Conservation (phyloP, 2,113 vertebrate species). For the Myotis lucifugus region DNA sequence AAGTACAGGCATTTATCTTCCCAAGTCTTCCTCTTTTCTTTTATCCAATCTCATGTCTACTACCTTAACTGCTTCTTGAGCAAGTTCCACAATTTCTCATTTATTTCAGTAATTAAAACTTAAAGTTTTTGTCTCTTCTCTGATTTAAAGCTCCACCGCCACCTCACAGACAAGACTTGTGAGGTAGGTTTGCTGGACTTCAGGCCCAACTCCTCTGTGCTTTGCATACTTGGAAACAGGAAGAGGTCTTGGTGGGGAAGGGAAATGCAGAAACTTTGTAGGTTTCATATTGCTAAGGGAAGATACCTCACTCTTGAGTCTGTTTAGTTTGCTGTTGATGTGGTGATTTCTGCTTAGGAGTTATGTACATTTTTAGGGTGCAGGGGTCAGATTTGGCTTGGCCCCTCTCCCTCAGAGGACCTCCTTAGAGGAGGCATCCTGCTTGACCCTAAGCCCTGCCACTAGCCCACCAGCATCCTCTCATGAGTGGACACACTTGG, state of each 20-base stretch:
- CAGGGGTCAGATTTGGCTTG: neutral
- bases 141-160: neutral
- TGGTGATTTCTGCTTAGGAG: neutral
- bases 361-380: neutral
- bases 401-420: neutral
- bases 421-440: neutral
- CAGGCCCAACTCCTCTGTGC: no score
- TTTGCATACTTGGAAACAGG: neutral
- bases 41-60: neutral
- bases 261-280: no score
- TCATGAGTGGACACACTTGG: accelerated
- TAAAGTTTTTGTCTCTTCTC: neutral
- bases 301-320: neutral
- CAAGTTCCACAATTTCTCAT: neutral
- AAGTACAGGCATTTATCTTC: no score
- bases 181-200: neutral
- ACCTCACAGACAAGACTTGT: neutral
- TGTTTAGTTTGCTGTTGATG: neutral
- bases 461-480: no score
- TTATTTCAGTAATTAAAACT: neutral
- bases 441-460: neutral
- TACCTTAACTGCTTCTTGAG: neutral
- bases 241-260: neutral
- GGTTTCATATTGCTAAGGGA: neutral
- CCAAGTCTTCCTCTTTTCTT: neutral